Evolutionary conservation across 2,888 invertebrate genomes (phyloP), one percentile per base, ranked within the genome.

Genomic region (Yponomeuta evonymella): DNA sequence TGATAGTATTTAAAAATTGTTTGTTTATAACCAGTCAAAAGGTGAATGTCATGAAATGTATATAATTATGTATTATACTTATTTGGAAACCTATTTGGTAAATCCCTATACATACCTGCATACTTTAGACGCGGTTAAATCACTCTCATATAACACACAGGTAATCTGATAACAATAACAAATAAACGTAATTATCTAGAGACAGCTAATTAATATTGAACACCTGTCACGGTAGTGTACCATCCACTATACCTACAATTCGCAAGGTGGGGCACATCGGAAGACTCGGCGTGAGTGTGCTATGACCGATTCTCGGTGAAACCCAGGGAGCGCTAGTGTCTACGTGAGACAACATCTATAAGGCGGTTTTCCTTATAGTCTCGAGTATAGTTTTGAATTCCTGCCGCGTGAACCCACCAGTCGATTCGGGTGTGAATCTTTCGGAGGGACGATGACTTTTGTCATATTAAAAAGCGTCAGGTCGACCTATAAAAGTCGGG

Each of bases 401-500:
- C 51, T 58, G 51, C 51, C 67, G 43, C 36, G 43, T 15, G 36
- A 15, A n/a, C 6, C 33, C 67, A 48, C 67, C 15, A 15, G 36
- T 36, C 67, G 36, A n/a, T 29, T 43, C n/a, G n/a, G n/a, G 3
- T 69, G 48, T 69, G 36, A 30, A 12, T 63, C 51, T 58, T 58
- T 58, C 15, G 51, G 51, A 70, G 63, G 63, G 63, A 70, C 62
- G 33, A 48, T 64, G 51, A 70, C 43, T 48, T 65, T 70, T 48
- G 70, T 68, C 68, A 51, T 51, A 68, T 68, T 51, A 68, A 68
- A 51, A 68, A 48, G 12, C 51, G 48, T 51, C 23, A 68, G 68
- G 77, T 66, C 88, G 87, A 87, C 88, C 90, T 90, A 90, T 90
- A 90, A 86, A 90, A 89, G 88, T 82, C 81, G 78, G 78, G 75